A percentile compares a stretch with the other conserved stretches of the same genome.
These are phyloP conservation scores for Halocynthia aurantium DNA, from an alignment of 23 tunicate species.

Conservation along the genomic window DNA sequence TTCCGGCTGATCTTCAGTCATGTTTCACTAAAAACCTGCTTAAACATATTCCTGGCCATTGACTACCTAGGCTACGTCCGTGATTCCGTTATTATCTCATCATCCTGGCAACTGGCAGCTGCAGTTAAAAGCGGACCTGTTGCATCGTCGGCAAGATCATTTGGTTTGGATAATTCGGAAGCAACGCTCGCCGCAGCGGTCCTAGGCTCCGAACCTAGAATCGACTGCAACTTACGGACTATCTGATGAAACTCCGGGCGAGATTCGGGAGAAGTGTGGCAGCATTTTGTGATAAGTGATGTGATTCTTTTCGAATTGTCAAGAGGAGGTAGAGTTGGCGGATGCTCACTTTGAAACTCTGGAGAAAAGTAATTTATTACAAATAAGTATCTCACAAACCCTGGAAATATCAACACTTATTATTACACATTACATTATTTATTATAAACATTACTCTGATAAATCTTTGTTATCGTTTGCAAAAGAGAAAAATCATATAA, in stretches of 20 bases:
- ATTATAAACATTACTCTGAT: not conserved
- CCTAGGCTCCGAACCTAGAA: slow-evolving; percentile 29
- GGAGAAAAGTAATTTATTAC: slow-evolving; percentile 10
- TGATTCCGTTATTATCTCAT: no score
- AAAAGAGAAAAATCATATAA: not conserved
- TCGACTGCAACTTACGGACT: slow-evolving; percentile 56
- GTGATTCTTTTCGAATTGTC: slow-evolving; percentile 67
- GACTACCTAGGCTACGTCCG: no score
- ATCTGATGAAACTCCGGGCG: slow-evolving; percentile 88
- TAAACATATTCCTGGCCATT: no score
- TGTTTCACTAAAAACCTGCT: no score
- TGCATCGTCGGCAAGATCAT: no score
- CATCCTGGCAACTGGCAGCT: no score
- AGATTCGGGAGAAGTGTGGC: slow-evolving; percentile 30
- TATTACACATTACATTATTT: not conserved
- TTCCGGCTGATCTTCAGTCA: no score
- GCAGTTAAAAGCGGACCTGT: no score
- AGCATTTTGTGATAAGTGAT: slow-evolving; percentile 75
- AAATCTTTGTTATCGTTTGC: not conserved
- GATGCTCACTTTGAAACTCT: slow-evolving; percentile 27
- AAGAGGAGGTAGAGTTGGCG: slow-evolving; percentile 49
- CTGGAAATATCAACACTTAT: not conserved
- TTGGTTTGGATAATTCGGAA: no score
- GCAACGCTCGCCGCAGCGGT: not conserved
- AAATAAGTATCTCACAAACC: not conserved